Evolutionary conservation across 2,113 vertebrate genomes (phyloP).

Genomic region (Notarius quadriscutis): DNA sequence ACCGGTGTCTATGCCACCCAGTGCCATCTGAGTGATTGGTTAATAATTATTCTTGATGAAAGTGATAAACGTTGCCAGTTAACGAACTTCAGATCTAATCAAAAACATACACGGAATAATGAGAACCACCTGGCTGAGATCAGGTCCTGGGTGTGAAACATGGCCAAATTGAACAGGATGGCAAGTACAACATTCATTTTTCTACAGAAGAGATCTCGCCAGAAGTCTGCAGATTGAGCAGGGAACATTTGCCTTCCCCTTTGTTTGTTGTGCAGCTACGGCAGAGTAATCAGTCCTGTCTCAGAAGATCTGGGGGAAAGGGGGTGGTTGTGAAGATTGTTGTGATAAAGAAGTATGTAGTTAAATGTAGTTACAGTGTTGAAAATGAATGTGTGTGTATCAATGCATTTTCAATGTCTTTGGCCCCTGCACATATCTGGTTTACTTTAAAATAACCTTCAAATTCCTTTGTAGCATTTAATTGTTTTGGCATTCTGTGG

Average conservation of each 20-base stretch:
- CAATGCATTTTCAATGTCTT: conserved; percentile 1
- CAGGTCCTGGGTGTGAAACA: conserved; percentile 77
- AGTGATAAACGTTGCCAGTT: conserved; percentile 72
- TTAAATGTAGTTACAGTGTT: conserved; percentile 1
- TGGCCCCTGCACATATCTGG: background rate
- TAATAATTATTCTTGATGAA: conserved; percentile 74
- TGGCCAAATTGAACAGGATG: conserved; percentile 73
- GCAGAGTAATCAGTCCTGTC: conserved; percentile 73
- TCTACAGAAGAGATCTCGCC: conserved; percentile 74
- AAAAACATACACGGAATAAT: conserved; percentile 76
- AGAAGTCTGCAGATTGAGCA: conserved; percentile 73
- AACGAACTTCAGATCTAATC: conserved; percentile 71
- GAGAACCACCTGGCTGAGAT: conserved; percentile 76
- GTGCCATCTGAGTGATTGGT: conserved; percentile 48
- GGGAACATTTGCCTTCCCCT: conserved; percentile 68
- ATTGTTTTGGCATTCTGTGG: background rate
- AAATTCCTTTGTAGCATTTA: background rate
- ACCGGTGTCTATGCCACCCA: background rate
- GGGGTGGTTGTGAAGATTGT: conserved; percentile 59
- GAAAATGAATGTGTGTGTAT: conserved; percentile 37
- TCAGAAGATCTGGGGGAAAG: conserved; percentile 66
- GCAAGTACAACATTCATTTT: conserved; percentile 77
- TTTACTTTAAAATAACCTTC: background rate
- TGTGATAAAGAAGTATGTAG: conserved; percentile 55
- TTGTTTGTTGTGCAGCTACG: conserved; percentile 72